Conservation (phyloP, 2,797 vertebrate genomes). For the Hapalemur alaotrensis region DNA sequence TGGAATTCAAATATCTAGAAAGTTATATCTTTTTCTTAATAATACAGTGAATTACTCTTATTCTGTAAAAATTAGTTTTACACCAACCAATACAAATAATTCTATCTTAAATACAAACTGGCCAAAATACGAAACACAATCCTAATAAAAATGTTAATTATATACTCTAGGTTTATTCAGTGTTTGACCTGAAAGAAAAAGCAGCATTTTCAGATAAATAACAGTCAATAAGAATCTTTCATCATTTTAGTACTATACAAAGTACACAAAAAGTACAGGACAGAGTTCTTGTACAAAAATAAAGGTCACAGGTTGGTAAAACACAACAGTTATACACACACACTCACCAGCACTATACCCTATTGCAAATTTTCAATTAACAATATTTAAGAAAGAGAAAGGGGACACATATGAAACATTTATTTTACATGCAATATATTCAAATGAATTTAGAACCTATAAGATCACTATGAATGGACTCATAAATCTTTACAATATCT, state of each 20-base stretch:
- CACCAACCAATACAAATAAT: neutral
- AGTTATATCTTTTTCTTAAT: neutral
- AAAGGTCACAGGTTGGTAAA: neutral
- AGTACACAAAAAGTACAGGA: neutral
- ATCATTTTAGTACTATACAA: neutral
- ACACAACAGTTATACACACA: neutral
- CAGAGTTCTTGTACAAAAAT: neutral
- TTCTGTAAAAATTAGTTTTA: neutral
- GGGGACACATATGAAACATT: neutral
- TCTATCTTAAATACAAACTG: neutral
- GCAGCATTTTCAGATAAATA: conserved; percentile 5
- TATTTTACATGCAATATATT: neutral
- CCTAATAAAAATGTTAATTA: neutral
- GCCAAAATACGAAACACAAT: neutral
- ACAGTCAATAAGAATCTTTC: neutral
- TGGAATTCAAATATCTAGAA: neutral
- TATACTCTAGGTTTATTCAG: neutral
- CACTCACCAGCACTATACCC: neutral
- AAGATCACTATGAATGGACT: neutral
- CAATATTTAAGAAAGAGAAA: neutral
- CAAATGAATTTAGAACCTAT: neutral
- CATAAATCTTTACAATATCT: neutral
- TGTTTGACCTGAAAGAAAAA: neutral
- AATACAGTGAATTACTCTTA: neutral
- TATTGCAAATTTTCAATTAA: conserved; percentile 15